A percentile compares a stretch with the other conserved stretches of the same genome.
Evolutionary conservation across 2,888 invertebrate species (phyloP).

Genomic region (Myathropa florea): DNA sequence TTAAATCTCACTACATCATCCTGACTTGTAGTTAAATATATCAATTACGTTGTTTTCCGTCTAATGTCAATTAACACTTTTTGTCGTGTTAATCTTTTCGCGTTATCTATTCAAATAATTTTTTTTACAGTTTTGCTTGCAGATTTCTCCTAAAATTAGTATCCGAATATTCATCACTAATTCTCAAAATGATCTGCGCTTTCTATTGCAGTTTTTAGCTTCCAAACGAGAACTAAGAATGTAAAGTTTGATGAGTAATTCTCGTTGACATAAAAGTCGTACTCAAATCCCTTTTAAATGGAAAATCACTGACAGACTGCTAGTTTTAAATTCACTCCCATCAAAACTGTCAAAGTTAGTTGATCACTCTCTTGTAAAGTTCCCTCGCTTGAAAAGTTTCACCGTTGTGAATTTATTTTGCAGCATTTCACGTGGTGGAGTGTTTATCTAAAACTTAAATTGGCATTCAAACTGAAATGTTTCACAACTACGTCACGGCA

Average conservation of each 20-base stretch:
- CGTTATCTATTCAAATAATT: too few species aligned
- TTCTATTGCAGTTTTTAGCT: too few species aligned
- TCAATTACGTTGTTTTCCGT: too few species aligned
- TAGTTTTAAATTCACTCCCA: background rate
- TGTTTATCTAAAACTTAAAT: conserved; percentile 36
- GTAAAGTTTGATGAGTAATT: background rate
- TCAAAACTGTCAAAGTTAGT: background rate
- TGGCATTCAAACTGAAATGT: conserved; percentile 34
- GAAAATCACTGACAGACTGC: background rate
- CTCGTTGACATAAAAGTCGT: background rate
- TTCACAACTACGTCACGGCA: background rate
- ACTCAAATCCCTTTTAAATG: background rate
- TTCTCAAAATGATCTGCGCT: too few species aligned
- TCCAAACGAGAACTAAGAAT: too few species aligned
- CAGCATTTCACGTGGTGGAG: background rate
- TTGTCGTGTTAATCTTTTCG: too few species aligned
- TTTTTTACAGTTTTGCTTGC: too few species aligned
- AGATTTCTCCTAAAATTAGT: too few species aligned
- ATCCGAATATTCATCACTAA: too few species aligned
- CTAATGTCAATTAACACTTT: too few species aligned
- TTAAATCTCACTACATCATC: too few species aligned
- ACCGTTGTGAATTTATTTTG: background rate
- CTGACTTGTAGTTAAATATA: too few species aligned
- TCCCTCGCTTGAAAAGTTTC: background rate
- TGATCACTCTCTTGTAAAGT: background rate